Conservation (phyloP, 2,113 vertebrate genomes). For the Labrus mixtus region DNA sequence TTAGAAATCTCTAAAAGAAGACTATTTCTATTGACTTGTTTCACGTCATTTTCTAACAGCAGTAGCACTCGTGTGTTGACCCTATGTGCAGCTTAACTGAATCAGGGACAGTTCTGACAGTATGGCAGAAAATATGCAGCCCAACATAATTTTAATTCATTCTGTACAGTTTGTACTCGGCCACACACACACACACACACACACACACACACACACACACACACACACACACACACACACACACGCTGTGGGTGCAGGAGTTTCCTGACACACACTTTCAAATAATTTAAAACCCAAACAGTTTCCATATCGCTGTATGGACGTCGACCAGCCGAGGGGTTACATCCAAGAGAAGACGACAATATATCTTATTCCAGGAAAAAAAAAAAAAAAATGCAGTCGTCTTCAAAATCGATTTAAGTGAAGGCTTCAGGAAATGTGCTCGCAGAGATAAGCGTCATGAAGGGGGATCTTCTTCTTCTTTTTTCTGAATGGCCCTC, state of each 20-base stretch:
- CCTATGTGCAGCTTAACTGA: not conserved
- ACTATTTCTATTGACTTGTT: too few species aligned
- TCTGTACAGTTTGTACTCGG: not conserved
- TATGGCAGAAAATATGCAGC: not conserved
- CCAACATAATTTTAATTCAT: not conserved
- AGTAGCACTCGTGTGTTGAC: not conserved
- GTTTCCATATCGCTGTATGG: conserved; percentile 13
- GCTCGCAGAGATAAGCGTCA: conserved; percentile 73
- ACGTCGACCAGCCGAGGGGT: conserved; percentile 7
- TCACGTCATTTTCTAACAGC: too few species aligned
- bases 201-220: conserved; percentile 12
- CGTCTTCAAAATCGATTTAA: conserved; percentile 74
- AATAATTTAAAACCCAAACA: conserved; percentile 48
- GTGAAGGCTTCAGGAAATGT: conserved; percentile 72
- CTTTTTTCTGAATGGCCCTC: conserved; percentile 39
- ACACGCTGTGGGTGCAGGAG: conserved; percentile 10
- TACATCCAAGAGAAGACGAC: conserved; percentile 6
- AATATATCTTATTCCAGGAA: conserved; percentile 51
- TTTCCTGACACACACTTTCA: conserved; percentile 14
- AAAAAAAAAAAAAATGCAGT: conserved; percentile 63
- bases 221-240: conserved; percentile 10
- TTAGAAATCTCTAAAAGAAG: too few species aligned
- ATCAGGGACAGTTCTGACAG: not conserved
- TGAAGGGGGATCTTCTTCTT: conserved; percentile 51
- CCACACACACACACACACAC: conserved; percentile 8